A percentile compares a stretch with the other conserved stretches of the same genome.
Evolutionary conservation across 2,888 invertebrate species (phyloP).

Genomic region (Napeogenes inachia): DNA sequence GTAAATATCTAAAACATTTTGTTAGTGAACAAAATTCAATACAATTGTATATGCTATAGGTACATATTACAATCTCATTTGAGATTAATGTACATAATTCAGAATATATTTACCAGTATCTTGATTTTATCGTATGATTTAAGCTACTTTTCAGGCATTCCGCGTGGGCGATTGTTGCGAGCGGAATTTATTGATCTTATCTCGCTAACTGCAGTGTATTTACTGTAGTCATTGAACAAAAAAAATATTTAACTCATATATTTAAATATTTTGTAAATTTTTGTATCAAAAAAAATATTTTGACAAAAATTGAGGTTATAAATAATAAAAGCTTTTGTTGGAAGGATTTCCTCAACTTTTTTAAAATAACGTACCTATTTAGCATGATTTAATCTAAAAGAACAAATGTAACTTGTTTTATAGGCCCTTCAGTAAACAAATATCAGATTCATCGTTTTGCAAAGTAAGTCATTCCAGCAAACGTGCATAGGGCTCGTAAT

Average conservation of each 20-base stretch:
- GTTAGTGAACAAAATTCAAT: not conserved
- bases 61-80: not conserved
- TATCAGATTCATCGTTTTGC: no score
- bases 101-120: slow-evolving; percentile 1
- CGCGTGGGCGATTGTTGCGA: slow-evolving; percentile 6
- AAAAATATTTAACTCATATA: not conserved
- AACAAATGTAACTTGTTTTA: no score
- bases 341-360: no score
- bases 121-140: slow-evolving; percentile 4
- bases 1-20: not conserved
- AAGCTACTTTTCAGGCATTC: slow-evolving; percentile 5
- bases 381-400: no score
- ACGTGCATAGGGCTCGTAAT: no score
- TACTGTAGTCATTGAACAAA: not conserved
- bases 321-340: no score
- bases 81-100: not conserved
- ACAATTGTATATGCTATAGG: not conserved
- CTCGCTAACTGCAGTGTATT: slow-evolving; percentile 2
- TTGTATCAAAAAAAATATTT: no score
- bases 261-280: not conserved
- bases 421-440: no score
- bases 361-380: no score
- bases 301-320: no score
- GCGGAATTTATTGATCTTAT: slow-evolving; percentile 5
- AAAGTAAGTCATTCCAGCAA: no score